A percentile compares a stretch with the other conserved stretches of the same genome.
phyloP scores from a whole-genome alignment of 1,140 invertebrate species.

The Colletes gigas region DNA sequence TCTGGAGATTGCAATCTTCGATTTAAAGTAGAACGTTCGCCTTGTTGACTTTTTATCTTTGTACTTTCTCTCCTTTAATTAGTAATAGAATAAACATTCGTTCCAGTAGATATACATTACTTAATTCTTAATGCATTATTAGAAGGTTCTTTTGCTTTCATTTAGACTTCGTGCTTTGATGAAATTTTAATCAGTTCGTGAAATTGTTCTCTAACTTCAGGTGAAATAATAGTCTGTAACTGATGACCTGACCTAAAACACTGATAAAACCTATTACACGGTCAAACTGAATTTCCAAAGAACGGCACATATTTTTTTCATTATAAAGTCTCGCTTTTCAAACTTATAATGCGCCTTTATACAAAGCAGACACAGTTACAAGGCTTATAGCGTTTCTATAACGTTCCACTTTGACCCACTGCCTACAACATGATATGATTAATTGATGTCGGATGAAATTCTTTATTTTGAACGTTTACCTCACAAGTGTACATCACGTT shows the following conservation, averaged over 20 bases:
- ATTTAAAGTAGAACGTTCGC: constrained; percentile 22
- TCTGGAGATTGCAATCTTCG: not conserved
- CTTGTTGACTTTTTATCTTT: constrained; percentile 1
- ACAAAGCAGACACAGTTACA: not conserved
- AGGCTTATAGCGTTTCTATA: not conserved
- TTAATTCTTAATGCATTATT: too few relatives aligned
- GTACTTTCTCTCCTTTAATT: not conserved
- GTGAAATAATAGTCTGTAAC: not conserved
- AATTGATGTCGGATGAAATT: too few relatives aligned
- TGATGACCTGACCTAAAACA: constrained; percentile 3
- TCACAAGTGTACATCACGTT: too few relatives aligned
- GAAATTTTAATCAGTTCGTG: constrained; percentile 7
- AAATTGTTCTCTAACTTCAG: not conserved
- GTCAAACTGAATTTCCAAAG: not conserved
- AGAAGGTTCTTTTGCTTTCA: not conserved
- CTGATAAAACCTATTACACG: not conserved
- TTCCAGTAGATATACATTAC: too few relatives aligned
- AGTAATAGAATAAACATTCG: too few relatives aligned
- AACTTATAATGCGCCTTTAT: not conserved
- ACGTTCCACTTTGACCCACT: too few relatives aligned
- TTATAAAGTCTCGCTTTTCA: not conserved
- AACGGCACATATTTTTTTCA: not conserved
- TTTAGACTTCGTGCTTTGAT: not conserved
- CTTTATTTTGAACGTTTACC: too few relatives aligned
- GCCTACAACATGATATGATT: too few relatives aligned